These are phyloP conservation scores for Dendrolimus punctatus DNA, from an alignment of 1,140 invertebrate genomes.

Conservation along the genomic window DNA sequence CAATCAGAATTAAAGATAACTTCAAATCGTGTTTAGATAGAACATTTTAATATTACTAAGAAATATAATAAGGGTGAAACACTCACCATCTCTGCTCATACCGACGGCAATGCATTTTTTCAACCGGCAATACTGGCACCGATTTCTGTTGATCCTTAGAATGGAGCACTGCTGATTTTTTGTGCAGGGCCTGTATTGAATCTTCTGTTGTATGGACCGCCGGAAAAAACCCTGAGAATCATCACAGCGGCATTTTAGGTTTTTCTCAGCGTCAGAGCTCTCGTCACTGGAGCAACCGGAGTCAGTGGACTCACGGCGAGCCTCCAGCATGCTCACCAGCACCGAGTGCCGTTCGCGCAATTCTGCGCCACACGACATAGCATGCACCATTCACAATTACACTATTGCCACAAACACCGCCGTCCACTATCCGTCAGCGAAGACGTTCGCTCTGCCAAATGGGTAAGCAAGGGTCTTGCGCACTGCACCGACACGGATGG, in stretches of 20 bases:
- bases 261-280: conserved; percentile 53
- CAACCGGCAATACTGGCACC: conserved; percentile 96
- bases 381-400: conserved; percentile 55
- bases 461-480: conserved; percentile 17
- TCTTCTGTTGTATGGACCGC: conserved; percentile 97
- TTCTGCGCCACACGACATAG: conserved; percentile 59
- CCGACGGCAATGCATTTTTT: conserved; percentile 99
- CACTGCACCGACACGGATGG: conserved; percentile 52
- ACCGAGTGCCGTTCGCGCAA: conserved; percentile 66
- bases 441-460: conserved; percentile 14
- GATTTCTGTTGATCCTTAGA: conserved; percentile 95
- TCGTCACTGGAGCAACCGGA: conserved; percentile 77
- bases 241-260: conserved; percentile 73
- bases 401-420: conserved; percentile 43
- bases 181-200: conserved; percentile 97
- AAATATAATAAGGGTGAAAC: conserved; percentile 13
- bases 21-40: too few species aligned
- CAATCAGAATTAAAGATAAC: too few species aligned
- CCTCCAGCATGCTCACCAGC: conserved; percentile 72
- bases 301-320: conserved; percentile 66
- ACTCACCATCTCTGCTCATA: conserved; percentile 97
- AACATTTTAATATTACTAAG: neutral
- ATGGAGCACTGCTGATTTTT: conserved; percentile 99
- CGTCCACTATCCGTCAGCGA: conserved; percentile 24
- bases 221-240: conserved; percentile 87